phyloP scores from a whole-genome alignment of 2,113 vertebrate genomes.

The Lagopus leucura region DNA sequence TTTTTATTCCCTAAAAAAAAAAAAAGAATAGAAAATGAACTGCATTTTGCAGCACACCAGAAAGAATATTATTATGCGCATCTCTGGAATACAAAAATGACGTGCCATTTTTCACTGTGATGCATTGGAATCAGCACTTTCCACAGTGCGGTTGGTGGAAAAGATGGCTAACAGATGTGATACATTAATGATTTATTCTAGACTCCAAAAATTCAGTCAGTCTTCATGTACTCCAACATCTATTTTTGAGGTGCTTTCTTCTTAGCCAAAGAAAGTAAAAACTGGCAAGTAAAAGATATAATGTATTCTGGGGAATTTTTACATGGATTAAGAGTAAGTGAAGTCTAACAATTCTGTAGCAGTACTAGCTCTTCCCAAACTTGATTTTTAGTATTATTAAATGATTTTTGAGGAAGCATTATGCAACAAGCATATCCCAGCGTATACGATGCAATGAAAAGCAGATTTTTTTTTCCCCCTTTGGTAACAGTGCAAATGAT shows the following conservation, averaged over 20 bases:
- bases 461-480: neutral
- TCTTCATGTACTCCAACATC: constrained; percentile 1
- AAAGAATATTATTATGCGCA: constrained; percentile 27
- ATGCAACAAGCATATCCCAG: neutral
- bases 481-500: neutral
- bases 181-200: constrained; percentile 72
- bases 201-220: constrained; percentile 72
- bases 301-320: neutral
- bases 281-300: neutral
- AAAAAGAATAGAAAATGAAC: constrained; percentile 56
- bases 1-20: constrained; percentile 69
- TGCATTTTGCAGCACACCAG: constrained; percentile 43
- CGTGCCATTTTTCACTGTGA: constrained; percentile 20
- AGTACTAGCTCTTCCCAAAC: neutral
- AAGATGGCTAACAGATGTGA: constrained; percentile 41
- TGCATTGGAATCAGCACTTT: constrained; percentile 58
- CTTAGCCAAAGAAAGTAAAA: neutral
- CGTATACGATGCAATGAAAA: neutral
- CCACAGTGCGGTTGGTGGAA: constrained; percentile 41
- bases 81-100: constrained; percentile 55
- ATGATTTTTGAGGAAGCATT: neutral
- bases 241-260: neutral
- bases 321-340: neutral
- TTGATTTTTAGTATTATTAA: neutral
- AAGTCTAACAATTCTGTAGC: neutral